Conservation (phyloP, 2,888 invertebrate genomes). For the Sarcophaga rosellei region DNA sequence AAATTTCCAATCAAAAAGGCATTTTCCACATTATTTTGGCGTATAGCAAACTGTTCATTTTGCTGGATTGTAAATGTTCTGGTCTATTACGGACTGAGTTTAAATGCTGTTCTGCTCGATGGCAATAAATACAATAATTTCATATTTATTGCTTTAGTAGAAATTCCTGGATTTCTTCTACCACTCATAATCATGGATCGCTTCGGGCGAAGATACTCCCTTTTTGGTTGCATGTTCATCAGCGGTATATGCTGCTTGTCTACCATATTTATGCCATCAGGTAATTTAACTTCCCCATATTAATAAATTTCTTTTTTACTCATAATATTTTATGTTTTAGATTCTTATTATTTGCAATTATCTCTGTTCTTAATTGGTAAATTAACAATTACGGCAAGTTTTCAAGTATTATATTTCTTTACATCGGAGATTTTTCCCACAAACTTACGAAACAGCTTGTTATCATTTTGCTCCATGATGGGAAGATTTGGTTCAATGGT, state of each 20-base stretch:
- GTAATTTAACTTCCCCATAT: conserved; percentile 56
- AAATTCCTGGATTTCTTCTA: conserved; percentile 87
- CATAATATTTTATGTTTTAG: conserved; percentile 43
- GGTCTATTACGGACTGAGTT: conserved; percentile 90
- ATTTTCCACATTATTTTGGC: conserved; percentile 77
- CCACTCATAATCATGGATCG: conserved; percentile 85
- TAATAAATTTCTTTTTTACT: background rate
- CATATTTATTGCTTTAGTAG: conserved; percentile 83
- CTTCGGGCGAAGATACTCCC: conserved; percentile 85
- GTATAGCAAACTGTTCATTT: conserved; percentile 85
- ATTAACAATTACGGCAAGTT: conserved; percentile 85
- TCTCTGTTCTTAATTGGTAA: conserved; percentile 84
- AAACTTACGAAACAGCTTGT: conserved; percentile 84
- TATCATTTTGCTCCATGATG: conserved; percentile 87
- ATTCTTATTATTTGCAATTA: conserved; percentile 72
- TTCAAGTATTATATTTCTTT: conserved; percentile 86
- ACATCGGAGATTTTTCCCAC: conserved; percentile 89
- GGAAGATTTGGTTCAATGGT: conserved; percentile 87
- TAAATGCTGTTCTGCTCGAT: conserved; percentile 88
- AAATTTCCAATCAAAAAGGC: conserved; percentile 78
- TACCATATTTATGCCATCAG: conserved; percentile 75
- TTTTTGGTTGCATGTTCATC: conserved; percentile 84
- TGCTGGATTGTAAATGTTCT: conserved; percentile 91
- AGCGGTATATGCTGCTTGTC: conserved; percentile 82
- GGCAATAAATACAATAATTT: conserved; percentile 91